Base-by-base conservation (phyloP, 1,140 invertebrate genomes). In the Scaptomyza hsui region DNA sequence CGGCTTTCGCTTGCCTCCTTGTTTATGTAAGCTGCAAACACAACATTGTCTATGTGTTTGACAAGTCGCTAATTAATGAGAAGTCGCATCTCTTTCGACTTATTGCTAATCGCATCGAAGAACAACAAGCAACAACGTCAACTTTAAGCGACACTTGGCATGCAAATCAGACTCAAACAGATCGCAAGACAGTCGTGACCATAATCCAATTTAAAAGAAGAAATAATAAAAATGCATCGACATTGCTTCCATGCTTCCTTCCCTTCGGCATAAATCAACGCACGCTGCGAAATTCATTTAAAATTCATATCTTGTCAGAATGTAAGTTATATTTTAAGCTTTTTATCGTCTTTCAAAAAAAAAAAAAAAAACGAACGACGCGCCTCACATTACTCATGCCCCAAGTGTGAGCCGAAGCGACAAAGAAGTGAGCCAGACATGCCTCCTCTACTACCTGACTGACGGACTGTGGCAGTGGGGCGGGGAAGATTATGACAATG, bases 201-300 rank as follows among this genome's bases (percentile, higher is more conserved):
- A 72, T 85, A 85, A 89, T 89, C 85, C 85, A 89, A 89, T 89
- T 89, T 89, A 85, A 85, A n/a, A n/a, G n/a, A n/a, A n/a, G n/a
- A n/a, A 29, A 29, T 9, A 6, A 29, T 9, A 6, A 29, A 80
- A 83, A 89, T 73, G 53, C 56, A 73, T 76, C n/a, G 65, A 39
- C 60, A 55, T 62, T 57, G 62, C 18, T 47, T 35, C 18, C 35
- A 35, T 9, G 15, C 13, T 39, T 29, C 19, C 6, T 19, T 37
- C 32, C 3, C 32, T 37, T n/a, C 12, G 10, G 5, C 71, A 89
- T 85, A 78, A 80, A 89, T 80, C 79, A 78, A 68, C 44, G 35
- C 60, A 41, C 35, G 29, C 67, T 71, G 74, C 48, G 77, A 81
- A 69, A 61, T 68, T 74, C 83, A 49, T 76, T 88, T 88, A 78